These are phyloP conservation scores for Nibea albiflora DNA, from an alignment of 2,113 vertebrate genomes.

Conservation along the genomic window DNA sequence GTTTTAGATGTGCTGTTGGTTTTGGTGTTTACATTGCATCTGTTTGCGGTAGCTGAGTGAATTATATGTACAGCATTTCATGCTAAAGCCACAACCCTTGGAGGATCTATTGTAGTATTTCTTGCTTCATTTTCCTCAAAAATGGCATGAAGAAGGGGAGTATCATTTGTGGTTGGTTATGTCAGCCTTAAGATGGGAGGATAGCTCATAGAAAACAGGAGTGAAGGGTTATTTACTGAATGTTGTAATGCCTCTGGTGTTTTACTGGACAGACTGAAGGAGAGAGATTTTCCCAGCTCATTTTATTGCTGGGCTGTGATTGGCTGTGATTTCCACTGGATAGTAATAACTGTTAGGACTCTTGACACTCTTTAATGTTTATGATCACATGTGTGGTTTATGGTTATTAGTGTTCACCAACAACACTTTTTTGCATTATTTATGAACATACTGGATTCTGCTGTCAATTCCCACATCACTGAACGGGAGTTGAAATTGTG, in stretches of 20 bases:
- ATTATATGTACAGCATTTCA: background rate
- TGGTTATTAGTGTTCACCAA: background rate
- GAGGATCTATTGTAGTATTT: background rate
- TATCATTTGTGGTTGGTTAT: background rate
- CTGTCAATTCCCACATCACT: background rate
- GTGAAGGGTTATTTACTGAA: background rate
- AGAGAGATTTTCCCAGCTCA: background rate
- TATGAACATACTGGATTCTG: background rate
- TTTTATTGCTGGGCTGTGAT: conserved; percentile 13
- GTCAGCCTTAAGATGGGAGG: background rate
- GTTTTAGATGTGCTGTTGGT: background rate
- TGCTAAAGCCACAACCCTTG: background rate
- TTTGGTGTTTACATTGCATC: background rate
- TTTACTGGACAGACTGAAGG: conserved; percentile 8
- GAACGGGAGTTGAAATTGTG: background rate
- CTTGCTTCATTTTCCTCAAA: background rate
- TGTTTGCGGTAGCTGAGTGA: background rate
- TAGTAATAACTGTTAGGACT: background rate
- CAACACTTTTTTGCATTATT: background rate
- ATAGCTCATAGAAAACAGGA: background rate
- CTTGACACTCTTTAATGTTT: background rate
- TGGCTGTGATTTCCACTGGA: conserved; percentile 12
- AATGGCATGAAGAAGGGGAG: background rate
- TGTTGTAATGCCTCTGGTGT: background rate
- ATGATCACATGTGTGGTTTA: conserved; percentile 10